Evolutionary conservation across 2,113 vertebrate species (phyloP).

Genomic region (Brachyistius frenatus): DNA sequence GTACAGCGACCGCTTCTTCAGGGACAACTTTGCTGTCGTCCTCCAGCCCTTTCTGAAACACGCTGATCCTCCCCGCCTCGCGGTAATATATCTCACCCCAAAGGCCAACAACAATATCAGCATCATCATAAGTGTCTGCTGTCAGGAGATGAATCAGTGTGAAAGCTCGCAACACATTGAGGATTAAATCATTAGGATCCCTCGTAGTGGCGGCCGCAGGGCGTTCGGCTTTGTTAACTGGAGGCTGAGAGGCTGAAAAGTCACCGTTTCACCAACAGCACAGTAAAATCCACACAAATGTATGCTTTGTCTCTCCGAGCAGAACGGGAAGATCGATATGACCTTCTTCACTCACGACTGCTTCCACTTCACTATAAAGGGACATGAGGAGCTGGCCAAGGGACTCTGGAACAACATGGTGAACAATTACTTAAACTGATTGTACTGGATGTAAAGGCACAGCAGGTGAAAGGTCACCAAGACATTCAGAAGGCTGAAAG

Average conservation of each 20-base stretch:
- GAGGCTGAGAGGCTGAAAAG: not conserved
- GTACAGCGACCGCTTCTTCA: slow-evolving; percentile 81
- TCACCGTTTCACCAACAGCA: slow-evolving; percentile 1
- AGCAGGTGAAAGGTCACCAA: slow-evolving; percentile 16
- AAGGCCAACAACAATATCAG: not conserved
- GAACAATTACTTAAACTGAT: slow-evolving; percentile 15
- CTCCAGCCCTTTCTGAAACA: slow-evolving; percentile 86
- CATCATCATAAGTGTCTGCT: not conserved
- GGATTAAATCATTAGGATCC: slow-evolving; percentile 26
- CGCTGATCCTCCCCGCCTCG: slow-evolving; percentile 80
- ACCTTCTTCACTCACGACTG: slow-evolving; percentile 88
- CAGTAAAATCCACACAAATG: not conserved
- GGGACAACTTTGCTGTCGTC: slow-evolving; percentile 83
- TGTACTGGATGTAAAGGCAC: not conserved
- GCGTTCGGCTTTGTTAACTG: not conserved
- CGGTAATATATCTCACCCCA: slow-evolving; percentile 65
- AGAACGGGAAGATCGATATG: slow-evolving; percentile 85
- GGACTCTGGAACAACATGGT: slow-evolving; percentile 91
- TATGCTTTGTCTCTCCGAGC: slow-evolving; percentile 29
- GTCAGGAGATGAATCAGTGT: slow-evolving; percentile 35
- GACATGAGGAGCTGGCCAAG: slow-evolving; percentile 87
- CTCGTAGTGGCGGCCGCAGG: slow-evolving; percentile 13
- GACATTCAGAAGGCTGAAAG: not conserved
- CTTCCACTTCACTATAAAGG: slow-evolving; percentile 88
- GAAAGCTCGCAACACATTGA: not conserved